phyloP scores from a whole-genome alignment of 2,797 vertebrate species.

The Danio aesculapii region DNA sequence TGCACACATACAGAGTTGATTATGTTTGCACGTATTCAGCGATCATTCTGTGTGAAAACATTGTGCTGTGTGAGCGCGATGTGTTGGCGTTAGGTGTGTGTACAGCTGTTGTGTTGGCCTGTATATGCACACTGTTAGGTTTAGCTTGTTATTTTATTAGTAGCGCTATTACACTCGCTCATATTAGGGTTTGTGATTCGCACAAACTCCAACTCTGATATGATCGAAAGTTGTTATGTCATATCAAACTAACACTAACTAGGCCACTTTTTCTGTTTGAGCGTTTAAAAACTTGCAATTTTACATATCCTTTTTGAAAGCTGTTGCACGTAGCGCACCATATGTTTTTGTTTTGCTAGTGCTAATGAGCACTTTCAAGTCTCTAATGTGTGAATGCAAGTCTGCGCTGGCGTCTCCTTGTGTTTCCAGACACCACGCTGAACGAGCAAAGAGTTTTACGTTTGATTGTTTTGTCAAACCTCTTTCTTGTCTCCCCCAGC shows the following conservation, averaged over 20 bases:
- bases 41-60: slow-evolving; percentile 26
- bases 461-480: slow-evolving; percentile 22
- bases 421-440: slow-evolving; percentile 35
- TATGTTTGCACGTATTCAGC: slow-evolving; percentile 44
- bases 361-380: slow-evolving; percentile 55
- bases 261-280: slow-evolving; percentile 1
- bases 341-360: slow-evolving; percentile 44
- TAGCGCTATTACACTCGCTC: not conserved
- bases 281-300: slow-evolving; percentile 1
- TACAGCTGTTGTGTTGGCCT: slow-evolving; percentile 25
- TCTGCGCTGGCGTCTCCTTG: not conserved
- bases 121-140: not conserved
- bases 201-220: not conserved
- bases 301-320: slow-evolving; percentile 14
- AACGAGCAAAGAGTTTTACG: slow-evolving; percentile 19
- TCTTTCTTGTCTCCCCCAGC: slow-evolving; percentile 70
- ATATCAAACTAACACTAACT: not conserved
- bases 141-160: not conserved
- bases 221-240: not conserved
- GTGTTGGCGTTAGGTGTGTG: slow-evolving; percentile 24
- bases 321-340: slow-evolving; percentile 21
- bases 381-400: slow-evolving; percentile 49
- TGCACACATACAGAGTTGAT: slow-evolving; percentile 33
- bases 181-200: not conserved
- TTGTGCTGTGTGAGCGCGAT: slow-evolving; percentile 1